A percentile compares a stretch with the other conserved stretches of the same genome.
Conservation (phyloP, 1,140 invertebrate genomes). For the Brachystomella parvula region DNA sequence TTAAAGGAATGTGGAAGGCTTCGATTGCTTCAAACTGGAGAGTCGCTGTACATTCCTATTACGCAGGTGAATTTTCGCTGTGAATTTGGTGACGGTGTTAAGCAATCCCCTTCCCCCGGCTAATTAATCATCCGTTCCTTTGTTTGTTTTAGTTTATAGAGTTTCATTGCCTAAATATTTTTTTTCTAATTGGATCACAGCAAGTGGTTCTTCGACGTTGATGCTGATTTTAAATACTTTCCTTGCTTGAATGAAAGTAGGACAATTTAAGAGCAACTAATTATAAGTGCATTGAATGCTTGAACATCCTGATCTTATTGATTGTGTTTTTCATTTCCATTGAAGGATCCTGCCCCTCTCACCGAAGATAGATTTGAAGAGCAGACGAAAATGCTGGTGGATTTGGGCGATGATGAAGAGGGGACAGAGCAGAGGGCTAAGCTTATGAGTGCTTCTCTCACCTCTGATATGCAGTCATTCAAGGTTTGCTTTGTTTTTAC, state of each 20-base stretch:
- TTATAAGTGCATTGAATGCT: neutral
- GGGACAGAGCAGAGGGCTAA: slow-evolving; percentile 74
- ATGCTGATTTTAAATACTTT: too few species aligned
- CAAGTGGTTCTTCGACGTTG: too few species aligned
- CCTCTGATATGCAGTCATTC: slow-evolving; percentile 98
- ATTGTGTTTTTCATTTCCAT: slow-evolving; percentile 8
- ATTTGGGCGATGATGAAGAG: slow-evolving; percentile 73
- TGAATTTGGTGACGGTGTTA: too few species aligned
- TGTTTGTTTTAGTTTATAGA: too few species aligned
- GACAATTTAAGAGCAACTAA: too few species aligned
- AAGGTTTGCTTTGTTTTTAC: slow-evolving; percentile 53
- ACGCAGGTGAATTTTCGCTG: slow-evolving; percentile 56
- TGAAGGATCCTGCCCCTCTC: slow-evolving; percentile 81
- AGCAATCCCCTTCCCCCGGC: too few species aligned
- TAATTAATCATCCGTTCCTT: too few species aligned
- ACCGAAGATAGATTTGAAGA: slow-evolving; percentile 94
- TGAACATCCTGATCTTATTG: neutral
- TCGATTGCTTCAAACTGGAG: slow-evolving; percentile 58
- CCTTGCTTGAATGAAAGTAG: too few species aligned
- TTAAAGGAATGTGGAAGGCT: slow-evolving; percentile 58
- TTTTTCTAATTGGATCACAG: too few species aligned
- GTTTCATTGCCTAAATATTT: too few species aligned
- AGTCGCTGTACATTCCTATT: slow-evolving; percentile 73
- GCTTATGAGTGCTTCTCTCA: slow-evolving; percentile 88
- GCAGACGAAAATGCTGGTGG: slow-evolving; percentile 79